Base-by-base conservation (phyloP, 2,888 invertebrate species). In the Taphrorychus bicolor region DNA sequence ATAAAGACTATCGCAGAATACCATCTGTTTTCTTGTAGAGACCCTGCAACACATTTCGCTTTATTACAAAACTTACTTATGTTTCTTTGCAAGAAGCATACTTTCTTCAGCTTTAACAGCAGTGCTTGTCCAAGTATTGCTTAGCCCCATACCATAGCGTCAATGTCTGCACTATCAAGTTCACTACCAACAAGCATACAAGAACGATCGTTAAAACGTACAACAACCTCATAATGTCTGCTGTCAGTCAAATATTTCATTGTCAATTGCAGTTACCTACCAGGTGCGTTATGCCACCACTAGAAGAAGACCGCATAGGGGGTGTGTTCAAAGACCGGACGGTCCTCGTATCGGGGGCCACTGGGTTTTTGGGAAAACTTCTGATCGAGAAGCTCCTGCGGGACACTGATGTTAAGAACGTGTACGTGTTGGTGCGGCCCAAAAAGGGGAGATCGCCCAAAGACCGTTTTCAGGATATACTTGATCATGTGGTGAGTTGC, bases 361-460 rank as follows among this genome's bases (percentile, higher is more conserved):
- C 82, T 2, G 84, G 84, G 18, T 79, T 84, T 56, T 78, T 84
- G 77, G 84, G 84, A 22, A 84, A 84, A 75, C 81, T 82, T 1
- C 75, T 84, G 2, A 71, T 84, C 1, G 83, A 84, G 72, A 84
- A 83, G 70, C 70, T 84, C 5, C 76, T 84, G 1, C 79, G 80
- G 59, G 82, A 80, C 68, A 79, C 78, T 48, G 79, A 81, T 16
- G 73, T 84, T 5, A 77, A 81, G 22, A 81, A 75, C 58, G 80
- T 84, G 40, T 83, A 83, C 61, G 45, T 84, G 1, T 69, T 84
- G 18, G 70, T 83, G 18, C 76, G 84, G 61, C 65, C 75, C 0
- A 84, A 84, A 70, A 82, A 79, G 61, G 82, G 80, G 3, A 81
- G 78, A 42, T 66, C 75, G 2, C 77, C 81, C 0, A 77, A 80